Evolutionary conservation across 2,113 vertebrate species (phyloP), one percentile per base, ranked within the genome.

Genomic region (Engraulis encrasicolus): DNA sequence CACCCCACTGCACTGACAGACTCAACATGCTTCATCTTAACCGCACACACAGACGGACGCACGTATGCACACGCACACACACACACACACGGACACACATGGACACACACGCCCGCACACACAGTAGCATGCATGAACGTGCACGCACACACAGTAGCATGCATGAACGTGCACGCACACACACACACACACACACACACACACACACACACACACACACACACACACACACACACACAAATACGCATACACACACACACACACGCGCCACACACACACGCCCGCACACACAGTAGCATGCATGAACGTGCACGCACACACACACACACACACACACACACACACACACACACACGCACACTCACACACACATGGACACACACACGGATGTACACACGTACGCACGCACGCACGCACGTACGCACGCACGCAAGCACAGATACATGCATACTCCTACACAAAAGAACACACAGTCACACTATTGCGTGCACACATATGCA

Each of bases 61-160:
- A n/a, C n/a, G n/a, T n/a, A n/a, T n/a, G n/a, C n/a, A 82, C 74
- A 52, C 83, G 66, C 78, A 52, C 50, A 79, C 66, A 84, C 23
- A 79, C 79, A 58, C 58, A 50, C 81, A 81, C 78, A 78, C 40
- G 23, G 58, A 23, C 23, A 58, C 23, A 31, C 58, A 66, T 11
- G 9, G n/a, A 66, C 58, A 31, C 23, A 54, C 52, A 54, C 52
- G 6, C 52, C 18, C 52, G 6, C 17, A 54, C 15, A 17, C 52
- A 54, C 50, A 52, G 19, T 7, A 19, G 23, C 9, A 9, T 6
- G 12, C 58, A 66, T 2, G 12, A 20, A 27, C 58, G 6, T 9
- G 27, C 58, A 66, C 58, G 27, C n/a, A 12, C 58, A 27, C n/a
- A n/a, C n/a, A n/a, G n/a, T n/a, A n/a, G n/a, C n/a, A n/a, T n/a